Evolutionary conservation across 2,888 invertebrate species (phyloP).

Genomic region (Gymnoscelis rufifasciata): DNA sequence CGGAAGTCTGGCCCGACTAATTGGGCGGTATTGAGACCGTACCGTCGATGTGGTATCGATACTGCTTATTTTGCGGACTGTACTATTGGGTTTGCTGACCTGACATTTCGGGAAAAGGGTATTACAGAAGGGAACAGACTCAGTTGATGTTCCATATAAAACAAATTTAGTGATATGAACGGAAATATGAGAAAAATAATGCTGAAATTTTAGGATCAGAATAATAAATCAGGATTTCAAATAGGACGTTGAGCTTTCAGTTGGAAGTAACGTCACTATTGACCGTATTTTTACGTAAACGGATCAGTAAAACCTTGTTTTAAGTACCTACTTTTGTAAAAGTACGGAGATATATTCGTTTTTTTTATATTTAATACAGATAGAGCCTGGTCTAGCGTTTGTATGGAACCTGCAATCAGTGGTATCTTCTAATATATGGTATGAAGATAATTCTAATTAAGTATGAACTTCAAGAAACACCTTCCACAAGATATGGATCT

Average conservation of each 20-base stretch:
- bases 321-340: too few species aligned
- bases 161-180: too few species aligned
- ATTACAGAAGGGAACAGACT: neutral
- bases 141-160: neutral
- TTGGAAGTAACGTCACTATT: too few species aligned
- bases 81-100: slow-evolving; percentile 34
- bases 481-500: slow-evolving; percentile 20
- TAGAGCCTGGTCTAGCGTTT: neutral
- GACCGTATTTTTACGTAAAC: too few species aligned
- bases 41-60: slow-evolving; percentile 48
- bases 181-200: too few species aligned
- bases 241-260: too few species aligned
- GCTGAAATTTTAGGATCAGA: too few species aligned
- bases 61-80: slow-evolving; percentile 40
- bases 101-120: slow-evolving; percentile 28
- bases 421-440: slow-evolving; percentile 15
- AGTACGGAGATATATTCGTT: too few species aligned
- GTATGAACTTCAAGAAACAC: slow-evolving; percentile 22
- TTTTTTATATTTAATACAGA: too few species aligned
- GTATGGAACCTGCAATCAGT: neutral
- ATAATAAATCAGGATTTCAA: too few species aligned
- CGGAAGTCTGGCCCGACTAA: slow-evolving; percentile 69
- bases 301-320: too few species aligned
- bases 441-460: slow-evolving; percentile 24
- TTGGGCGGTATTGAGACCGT: slow-evolving; percentile 69